Evolutionary conservation across 1,140 invertebrate genomes (phyloP), one percentile per base, ranked within the genome.

Genomic region (Cydia splendana): DNA sequence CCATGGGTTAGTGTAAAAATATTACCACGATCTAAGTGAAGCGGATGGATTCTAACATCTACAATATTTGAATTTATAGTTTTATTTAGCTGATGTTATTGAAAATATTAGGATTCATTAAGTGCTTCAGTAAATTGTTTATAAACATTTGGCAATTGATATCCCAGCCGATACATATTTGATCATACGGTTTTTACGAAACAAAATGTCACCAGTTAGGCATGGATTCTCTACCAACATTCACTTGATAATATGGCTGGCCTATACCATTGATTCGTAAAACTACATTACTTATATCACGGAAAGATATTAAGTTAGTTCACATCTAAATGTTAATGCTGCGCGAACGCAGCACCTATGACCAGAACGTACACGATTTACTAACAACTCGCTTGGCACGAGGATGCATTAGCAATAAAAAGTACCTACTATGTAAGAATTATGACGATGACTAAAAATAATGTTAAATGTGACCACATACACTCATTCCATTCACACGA

Each of bases 361-460:
- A 93, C 91, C 91, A 93, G 91, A 92, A 87, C 82, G 84, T 89
- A 91, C 91, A 93, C 91, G 84, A 88, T 86, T 82, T 78, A 82
- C 84, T 85, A 86, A 85, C 80, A 84, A 85, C 87, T 87, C 88
- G 86, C 82, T 84, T 80, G 78, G 80, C 81, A 84, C 89, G 91
- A 91, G 84, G 77, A 75, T 81, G 85, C 53, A 78, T 83, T 84
- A 87, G 79, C 80, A 82, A 83, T 86, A 87, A 82, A 71, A 76
- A 84, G 65, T 84, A 87, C n/a, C n/a, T n/a, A n/a, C 79, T 76
- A 88, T 89, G 84, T 88, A 86, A 87, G 77, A 62, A 85, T 86
- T 81, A 81, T 77, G 79, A 84, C 76, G 79, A 91, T 89, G 90
- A 88, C 84, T 86, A 81, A 83, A 84, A 77, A 87, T 90, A 90